Conservation (phyloP, 2,113 vertebrate genomes). For the Rousettus leschenaultii region DNA sequence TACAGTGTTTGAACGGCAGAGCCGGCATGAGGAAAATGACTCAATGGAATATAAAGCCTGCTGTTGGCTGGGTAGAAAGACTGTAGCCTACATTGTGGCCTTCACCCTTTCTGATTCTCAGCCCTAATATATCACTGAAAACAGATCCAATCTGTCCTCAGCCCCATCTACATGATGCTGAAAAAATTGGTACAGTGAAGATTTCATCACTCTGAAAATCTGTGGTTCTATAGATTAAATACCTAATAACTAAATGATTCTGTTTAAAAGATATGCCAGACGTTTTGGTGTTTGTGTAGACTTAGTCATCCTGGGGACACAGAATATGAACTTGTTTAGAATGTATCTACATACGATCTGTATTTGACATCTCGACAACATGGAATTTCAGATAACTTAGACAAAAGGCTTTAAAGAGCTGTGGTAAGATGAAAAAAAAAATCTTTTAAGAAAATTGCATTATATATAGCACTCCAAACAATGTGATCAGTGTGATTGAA, state of each 20-base stretch:
- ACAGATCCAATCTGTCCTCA: neutral
- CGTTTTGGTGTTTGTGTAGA: neutral
- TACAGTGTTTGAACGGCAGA: conserved; percentile 82
- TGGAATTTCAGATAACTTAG: neutral
- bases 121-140: neutral
- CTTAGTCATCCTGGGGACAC: conserved; percentile 4
- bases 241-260: neutral
- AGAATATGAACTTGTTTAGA: conserved; percentile 57
- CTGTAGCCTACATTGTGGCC: conserved; percentile 55
- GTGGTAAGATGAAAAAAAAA: neutral
- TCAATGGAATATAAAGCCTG: conserved; percentile 77
- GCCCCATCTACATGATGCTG: neutral
- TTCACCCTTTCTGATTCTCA: conserved; percentile 50
- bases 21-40: conserved; percentile 79
- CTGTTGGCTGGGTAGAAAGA: conserved; percentile 58
- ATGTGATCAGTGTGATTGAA: neutral
- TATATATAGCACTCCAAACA: neutral
- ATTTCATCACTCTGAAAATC: neutral
- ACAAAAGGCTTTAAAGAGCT: neutral
- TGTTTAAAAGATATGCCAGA: neutral
- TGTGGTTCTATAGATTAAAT: neutral
- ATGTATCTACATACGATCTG: conserved; percentile 28
- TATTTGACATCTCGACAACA: conserved; percentile 43
- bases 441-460: neutral
- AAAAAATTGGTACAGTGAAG: neutral